Conservation (phyloP, 1,140 invertebrate species). For the Diorhabda carinulata region DNA sequence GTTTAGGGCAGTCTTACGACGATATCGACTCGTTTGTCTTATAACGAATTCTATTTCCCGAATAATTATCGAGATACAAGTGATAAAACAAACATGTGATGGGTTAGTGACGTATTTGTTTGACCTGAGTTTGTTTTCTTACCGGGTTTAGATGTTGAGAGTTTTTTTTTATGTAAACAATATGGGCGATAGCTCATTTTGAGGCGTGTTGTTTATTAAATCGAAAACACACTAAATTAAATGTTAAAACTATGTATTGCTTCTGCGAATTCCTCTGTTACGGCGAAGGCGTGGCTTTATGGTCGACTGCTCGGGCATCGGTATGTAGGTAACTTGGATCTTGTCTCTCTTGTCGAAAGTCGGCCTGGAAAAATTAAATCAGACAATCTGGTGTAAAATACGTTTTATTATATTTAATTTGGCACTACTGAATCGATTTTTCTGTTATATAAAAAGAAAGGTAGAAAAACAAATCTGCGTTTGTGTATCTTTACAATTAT, state of each 20-base stretch:
- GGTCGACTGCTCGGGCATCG: slow-evolving; percentile 16
- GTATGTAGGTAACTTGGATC: slow-evolving; percentile 33
- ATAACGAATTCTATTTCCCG: neutral
- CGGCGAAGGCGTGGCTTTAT: slow-evolving; percentile 15
- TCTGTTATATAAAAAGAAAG: no score
- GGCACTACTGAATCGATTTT: no score
- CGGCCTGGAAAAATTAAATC: neutral
- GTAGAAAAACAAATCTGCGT: neutral
- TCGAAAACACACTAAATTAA: no score
- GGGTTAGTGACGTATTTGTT: slow-evolving; percentile 14
- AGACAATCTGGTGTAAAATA: neutral
- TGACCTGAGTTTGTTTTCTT: slow-evolving; percentile 12
- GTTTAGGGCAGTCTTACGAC: neutral
- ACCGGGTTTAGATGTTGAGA: neutral
- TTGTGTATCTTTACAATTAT: slow-evolving; percentile 13
- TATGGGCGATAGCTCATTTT: neutral
- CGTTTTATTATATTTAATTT: neutral
- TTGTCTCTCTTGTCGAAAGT: neutral
- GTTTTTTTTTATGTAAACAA: neutral
- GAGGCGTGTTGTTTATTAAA: no score
- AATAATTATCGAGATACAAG: slow-evolving; percentile 6
- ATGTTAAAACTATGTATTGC: neutral
- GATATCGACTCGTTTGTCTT: neutral
- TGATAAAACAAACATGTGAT: slow-evolving; percentile 20
- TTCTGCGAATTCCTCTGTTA: slow-evolving; percentile 8